Conservation (phyloP, 1,140 invertebrate genomes). For the Dendrolimus punctatus region DNA sequence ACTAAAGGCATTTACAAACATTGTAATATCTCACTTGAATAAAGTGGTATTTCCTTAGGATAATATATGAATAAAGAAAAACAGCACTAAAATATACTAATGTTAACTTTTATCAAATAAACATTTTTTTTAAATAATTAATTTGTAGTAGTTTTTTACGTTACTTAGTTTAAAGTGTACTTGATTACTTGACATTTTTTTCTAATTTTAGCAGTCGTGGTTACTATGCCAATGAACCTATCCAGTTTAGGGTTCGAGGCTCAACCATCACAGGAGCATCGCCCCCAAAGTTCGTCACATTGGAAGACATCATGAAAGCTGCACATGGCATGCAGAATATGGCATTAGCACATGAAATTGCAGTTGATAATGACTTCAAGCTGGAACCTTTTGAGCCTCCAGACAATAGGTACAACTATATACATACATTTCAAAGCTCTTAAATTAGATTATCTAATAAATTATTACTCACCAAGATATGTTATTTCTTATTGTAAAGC, state of each 20-base stretch:
- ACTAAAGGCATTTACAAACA: too few relatives aligned
- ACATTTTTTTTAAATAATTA: too few relatives aligned
- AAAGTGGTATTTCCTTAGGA: too few relatives aligned
- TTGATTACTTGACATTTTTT: neutral
- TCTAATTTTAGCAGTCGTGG: conserved; percentile 16
- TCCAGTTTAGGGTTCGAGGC: conserved; percentile 61
- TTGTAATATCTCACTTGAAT: too few relatives aligned
- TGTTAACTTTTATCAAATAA: too few relatives aligned
- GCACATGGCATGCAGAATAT: conserved; percentile 93
- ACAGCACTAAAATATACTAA: too few relatives aligned
- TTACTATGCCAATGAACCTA: conserved; percentile 53
- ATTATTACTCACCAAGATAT: too few relatives aligned
- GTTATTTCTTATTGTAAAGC: too few relatives aligned
- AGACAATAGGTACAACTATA: conserved; percentile 80
- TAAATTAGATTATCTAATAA: too few relatives aligned
- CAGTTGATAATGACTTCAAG: conserved; percentile 92
- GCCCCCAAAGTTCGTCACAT: conserved; percentile 89
- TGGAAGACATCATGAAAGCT: conserved; percentile 92
- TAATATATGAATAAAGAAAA: too few relatives aligned
- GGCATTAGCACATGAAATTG: conserved; percentile 96
- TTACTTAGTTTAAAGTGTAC: conserved; percentile 2
- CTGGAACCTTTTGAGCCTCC: conserved; percentile 86
- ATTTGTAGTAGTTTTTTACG: too few relatives aligned
- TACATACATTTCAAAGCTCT: neutral
- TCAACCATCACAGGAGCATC: conserved; percentile 77